phyloP scores from a whole-genome alignment of 2,797 vertebrate species.

The Mastacembelus armatus region DNA sequence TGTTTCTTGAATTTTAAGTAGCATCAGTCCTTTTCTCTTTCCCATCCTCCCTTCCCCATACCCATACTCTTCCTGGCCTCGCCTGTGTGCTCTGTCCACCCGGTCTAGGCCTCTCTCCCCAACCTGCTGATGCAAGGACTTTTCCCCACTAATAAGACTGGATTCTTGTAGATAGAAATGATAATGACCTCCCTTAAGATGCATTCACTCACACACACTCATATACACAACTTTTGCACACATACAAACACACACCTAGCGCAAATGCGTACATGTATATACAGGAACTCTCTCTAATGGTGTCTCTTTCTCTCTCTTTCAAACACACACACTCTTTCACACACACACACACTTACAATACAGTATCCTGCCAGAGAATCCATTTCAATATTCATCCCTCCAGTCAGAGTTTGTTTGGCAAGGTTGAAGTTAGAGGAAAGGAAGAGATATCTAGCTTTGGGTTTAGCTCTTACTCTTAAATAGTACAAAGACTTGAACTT shows the following conservation, averaged over 20 bases:
- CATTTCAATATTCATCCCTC: slow-evolving; percentile 67
- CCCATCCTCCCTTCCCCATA: not conserved
- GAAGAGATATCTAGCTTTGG: slow-evolving; percentile 2
- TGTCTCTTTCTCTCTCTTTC: not conserved
- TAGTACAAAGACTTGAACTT: slow-evolving; percentile 22
- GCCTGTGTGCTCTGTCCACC: slow-evolving; percentile 35
- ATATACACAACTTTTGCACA: slow-evolving; percentile 11
- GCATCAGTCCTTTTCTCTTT: not conserved
- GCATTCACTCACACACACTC: slow-evolving; percentile 38
- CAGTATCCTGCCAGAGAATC: slow-evolving; percentile 21
- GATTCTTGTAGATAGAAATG: slow-evolving; percentile 67
- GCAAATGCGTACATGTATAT: slow-evolving; percentile 5
- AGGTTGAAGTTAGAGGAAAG: slow-evolving; percentile 39
- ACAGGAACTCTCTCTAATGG: not conserved
- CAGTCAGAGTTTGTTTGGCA: slow-evolving; percentile 59
- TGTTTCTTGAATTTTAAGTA: slow-evolving; percentile 20
- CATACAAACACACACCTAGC: slow-evolving; percentile 5
- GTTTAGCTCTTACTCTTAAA: slow-evolving; percentile 40
- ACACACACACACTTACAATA: slow-evolving; percentile 8
- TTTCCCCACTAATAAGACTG: slow-evolving; percentile 54
- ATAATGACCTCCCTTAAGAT: slow-evolving; percentile 84
- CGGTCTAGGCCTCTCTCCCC: slow-evolving; percentile 27
- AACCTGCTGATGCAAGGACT: slow-evolving; percentile 66
- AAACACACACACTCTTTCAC: slow-evolving; percentile 2
- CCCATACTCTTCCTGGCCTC: slow-evolving; percentile 35